Conservation (phyloP, 2,888 invertebrate genomes). For the Dasysyrphus tricinctus region DNA sequence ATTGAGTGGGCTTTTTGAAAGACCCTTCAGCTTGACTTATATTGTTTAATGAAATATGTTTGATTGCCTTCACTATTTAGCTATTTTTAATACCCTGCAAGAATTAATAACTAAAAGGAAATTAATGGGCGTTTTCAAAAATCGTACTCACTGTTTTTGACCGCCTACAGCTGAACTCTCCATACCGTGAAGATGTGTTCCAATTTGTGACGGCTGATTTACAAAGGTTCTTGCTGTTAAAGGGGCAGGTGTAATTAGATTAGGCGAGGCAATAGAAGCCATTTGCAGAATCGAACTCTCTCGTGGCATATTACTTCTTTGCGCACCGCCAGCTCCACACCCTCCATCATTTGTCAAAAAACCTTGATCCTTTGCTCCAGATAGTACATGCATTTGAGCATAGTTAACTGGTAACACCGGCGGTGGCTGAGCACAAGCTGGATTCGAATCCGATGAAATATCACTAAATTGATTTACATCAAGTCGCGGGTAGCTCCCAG, state of each 20-base stretch:
- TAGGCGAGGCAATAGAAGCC: conserved; percentile 32
- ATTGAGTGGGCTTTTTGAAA: too few relatives aligned
- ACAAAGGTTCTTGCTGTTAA: conserved; percentile 76
- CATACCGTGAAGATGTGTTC: conserved; percentile 45
- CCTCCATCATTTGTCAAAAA: conserved; percentile 45
- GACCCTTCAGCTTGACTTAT: too few relatives aligned
- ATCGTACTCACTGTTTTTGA: conserved; percentile 74
- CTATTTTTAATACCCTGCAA: too few relatives aligned
- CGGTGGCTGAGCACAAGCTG: conserved; percentile 75
- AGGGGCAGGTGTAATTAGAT: conserved; percentile 42
- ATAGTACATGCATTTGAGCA: conserved; percentile 65
- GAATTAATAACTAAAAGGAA: background rate
- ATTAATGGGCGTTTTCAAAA: conserved; percentile 1
- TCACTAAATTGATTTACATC: conserved; percentile 78
- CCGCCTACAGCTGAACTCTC: conserved; percentile 48
- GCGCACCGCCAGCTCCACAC: conserved; percentile 37
- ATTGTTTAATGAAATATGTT: too few relatives aligned
- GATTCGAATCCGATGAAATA: conserved; percentile 79
- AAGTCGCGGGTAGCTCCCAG: conserved; percentile 76
- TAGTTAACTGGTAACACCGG: conserved; percentile 68
- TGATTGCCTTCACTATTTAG: too few relatives aligned
- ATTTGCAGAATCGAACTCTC: conserved; percentile 54
- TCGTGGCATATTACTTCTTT: conserved; percentile 36
- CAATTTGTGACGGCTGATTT: conserved; percentile 65
- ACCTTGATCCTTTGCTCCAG: conserved; percentile 59